Conservation (phyloP, 2,113 vertebrate genomes). For the Nyctibius bracteatus region DNA sequence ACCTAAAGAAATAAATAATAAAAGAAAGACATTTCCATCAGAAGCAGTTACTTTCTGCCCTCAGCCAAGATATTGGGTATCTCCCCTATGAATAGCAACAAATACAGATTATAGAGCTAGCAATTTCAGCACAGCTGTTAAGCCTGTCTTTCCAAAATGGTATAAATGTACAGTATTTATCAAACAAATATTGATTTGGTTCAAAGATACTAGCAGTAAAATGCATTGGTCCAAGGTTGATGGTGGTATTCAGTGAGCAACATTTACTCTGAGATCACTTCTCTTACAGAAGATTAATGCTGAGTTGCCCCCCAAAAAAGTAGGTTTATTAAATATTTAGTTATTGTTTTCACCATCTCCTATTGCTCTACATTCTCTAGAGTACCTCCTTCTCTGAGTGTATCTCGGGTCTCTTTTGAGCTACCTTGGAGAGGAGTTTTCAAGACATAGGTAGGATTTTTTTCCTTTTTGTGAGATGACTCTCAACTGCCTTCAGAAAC, state of each 20-base stretch:
- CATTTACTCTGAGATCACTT: background rate
- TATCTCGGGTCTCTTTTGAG: background rate
- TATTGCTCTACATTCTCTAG: background rate
- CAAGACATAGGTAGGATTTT: background rate
- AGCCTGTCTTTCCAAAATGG: background rate
- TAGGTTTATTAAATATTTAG: background rate
- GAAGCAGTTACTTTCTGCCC: background rate
- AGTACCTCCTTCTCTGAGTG: background rate
- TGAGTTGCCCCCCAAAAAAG: background rate
- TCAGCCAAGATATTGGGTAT: background rate
- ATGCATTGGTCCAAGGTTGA: background rate
- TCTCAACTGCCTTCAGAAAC: background rate
- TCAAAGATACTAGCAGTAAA: background rate
- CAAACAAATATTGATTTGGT: background rate
- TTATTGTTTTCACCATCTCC: background rate
- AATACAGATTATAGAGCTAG: background rate
- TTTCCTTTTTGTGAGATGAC: background rate
- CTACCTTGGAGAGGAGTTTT: background rate
- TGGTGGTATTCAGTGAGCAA: background rate
- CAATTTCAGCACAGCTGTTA: background rate
- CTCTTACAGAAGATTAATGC: background rate
- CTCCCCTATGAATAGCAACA: background rate
- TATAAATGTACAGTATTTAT: background rate
- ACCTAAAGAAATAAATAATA: background rate
- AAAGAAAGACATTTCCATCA: background rate